These are phyloP conservation scores for Neoascia interrupta DNA, from an alignment of 2,888 invertebrate genomes.

Conservation along the genomic window DNA sequence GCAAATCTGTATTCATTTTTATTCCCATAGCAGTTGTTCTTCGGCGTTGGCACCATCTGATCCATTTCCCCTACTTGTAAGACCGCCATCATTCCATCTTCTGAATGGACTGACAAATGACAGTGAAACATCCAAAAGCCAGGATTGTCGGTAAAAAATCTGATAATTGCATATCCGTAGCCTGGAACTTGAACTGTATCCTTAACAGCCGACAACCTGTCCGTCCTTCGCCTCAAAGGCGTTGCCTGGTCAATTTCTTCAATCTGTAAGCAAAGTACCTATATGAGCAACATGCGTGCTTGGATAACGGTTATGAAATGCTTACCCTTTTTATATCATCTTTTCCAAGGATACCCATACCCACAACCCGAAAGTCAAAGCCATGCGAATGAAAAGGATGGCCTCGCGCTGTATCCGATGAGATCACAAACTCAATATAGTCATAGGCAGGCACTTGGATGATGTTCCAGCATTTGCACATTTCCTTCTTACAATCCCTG, in stretches of 20 bases:
- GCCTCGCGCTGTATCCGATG: slow-evolving; percentile 73
- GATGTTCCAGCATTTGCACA: slow-evolving; percentile 75
- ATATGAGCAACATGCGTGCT: not conserved
- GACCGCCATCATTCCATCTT: slow-evolving; percentile 76
- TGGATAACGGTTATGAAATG: not conserved
- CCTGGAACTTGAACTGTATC: slow-evolving; percentile 77
- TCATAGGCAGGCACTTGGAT: slow-evolving; percentile 75
- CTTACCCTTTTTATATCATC: slow-evolving; percentile 74
- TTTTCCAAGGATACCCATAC: slow-evolving; percentile 73
- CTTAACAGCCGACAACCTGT: slow-evolving; percentile 73
- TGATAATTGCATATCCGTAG: slow-evolving; percentile 76
- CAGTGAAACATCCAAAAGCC: slow-evolving; percentile 78
- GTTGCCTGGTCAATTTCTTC: slow-evolving; percentile 74
- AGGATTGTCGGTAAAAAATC: slow-evolving; percentile 75
- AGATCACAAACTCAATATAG: slow-evolving; percentile 75
- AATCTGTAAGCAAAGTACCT: slow-evolving; percentile 70
- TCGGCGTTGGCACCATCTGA: slow-evolving; percentile 77
- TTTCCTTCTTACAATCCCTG: slow-evolving; percentile 71
- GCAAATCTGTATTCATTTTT: no score
- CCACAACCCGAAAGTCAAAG: slow-evolving; percentile 74
- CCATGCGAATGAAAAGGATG: slow-evolving; percentile 77
- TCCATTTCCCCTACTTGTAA: slow-evolving; percentile 75
- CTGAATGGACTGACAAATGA: slow-evolving; percentile 76
- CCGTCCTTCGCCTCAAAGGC: slow-evolving; percentile 73
- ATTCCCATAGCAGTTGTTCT: slow-evolving; percentile 74